Conservation (phyloP, 2,797 vertebrate genomes). For the Helostoma temminkii region DNA sequence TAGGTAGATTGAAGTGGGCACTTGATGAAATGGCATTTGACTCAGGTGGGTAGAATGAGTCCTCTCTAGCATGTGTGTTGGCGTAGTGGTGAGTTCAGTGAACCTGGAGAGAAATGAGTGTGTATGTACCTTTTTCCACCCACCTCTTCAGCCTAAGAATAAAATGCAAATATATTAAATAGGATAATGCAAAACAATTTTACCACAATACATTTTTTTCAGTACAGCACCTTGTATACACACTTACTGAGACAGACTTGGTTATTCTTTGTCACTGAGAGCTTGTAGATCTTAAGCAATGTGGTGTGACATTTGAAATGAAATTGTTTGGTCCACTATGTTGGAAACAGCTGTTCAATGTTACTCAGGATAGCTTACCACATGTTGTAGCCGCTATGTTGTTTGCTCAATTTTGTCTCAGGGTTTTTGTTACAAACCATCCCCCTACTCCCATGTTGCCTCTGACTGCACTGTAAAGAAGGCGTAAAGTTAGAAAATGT, state of each 20-base stretch:
- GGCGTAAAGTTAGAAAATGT: background rate
- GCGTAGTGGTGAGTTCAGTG: slow-evolving; percentile 60
- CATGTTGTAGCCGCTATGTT: background rate
- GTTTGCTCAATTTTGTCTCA: background rate
- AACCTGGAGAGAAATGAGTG: slow-evolving; percentile 41
- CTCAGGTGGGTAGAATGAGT: slow-evolving; percentile 71
- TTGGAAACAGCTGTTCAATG: too few relatives aligned
- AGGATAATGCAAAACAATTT: slow-evolving; percentile 35
- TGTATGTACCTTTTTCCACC: slow-evolving; percentile 50
- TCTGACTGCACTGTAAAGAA: background rate
- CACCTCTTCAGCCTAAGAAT: slow-evolving; percentile 48
- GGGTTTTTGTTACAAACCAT: background rate
- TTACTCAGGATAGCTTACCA: too few relatives aligned
- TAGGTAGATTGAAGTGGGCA: slow-evolving; percentile 77
- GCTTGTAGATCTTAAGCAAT: background rate
- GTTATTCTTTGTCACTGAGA: background rate
- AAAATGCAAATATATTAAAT: slow-evolving; percentile 63
- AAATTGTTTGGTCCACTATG: background rate
- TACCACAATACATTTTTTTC: slow-evolving; percentile 20
- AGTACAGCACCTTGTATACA: background rate
- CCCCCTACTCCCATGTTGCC: background rate
- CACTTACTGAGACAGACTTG: background rate
- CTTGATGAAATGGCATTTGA: slow-evolving; percentile 71
- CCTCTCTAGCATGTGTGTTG: slow-evolving; percentile 71
- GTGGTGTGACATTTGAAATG: background rate